These are phyloP conservation scores for Neoascia interrupta DNA, from an alignment of 2,888 invertebrate species.

Conservation along the genomic window DNA sequence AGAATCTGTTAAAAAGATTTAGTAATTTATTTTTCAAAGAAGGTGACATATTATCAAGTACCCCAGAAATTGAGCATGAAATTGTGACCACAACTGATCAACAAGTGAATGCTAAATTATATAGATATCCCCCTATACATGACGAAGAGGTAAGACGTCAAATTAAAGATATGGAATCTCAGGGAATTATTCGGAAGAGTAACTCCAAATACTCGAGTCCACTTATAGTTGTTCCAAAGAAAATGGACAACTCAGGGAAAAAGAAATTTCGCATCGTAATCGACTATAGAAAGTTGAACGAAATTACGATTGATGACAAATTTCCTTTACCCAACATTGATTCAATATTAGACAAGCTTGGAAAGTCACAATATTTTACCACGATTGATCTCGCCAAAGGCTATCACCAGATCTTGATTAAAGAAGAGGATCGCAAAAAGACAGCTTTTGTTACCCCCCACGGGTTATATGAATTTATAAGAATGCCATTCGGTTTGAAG, in stretches of 20 bases:
- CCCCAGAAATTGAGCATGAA: conserved; percentile 1
- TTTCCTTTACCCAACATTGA: conserved; percentile 21
- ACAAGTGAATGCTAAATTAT: conserved; percentile 12
- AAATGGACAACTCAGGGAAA: conserved; percentile 27
- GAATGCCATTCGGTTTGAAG: conserved; percentile 39
- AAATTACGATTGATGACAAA: not conserved
- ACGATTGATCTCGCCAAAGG: conserved; percentile 1
- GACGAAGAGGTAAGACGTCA: conserved; percentile 25
- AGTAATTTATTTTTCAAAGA: conserved; percentile 16
- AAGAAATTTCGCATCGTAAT: conserved; percentile 36
- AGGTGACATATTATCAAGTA: conserved; percentile 12
- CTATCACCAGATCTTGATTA: conserved; percentile 3
- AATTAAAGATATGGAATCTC: too few relatives aligned
- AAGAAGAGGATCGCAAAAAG: conserved; percentile 5
- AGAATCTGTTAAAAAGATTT: not conserved
- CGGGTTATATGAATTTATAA: conserved; percentile 32
- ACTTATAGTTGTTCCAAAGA: too few relatives aligned
- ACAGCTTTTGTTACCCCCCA: conserved; percentile 27
- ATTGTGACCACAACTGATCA: conserved; percentile 5
- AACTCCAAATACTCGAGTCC: conserved; percentile 39
- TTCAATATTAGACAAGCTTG: conserved; percentile 7
- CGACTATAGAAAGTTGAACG: conserved; percentile 10
- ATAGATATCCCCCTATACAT: conserved; percentile 11
- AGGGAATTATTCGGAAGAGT: too few relatives aligned
- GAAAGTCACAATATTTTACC: conserved; percentile 8